Base-by-base conservation (phyloP, 1,140 invertebrate species). In the Brachionus rubens region DNA sequence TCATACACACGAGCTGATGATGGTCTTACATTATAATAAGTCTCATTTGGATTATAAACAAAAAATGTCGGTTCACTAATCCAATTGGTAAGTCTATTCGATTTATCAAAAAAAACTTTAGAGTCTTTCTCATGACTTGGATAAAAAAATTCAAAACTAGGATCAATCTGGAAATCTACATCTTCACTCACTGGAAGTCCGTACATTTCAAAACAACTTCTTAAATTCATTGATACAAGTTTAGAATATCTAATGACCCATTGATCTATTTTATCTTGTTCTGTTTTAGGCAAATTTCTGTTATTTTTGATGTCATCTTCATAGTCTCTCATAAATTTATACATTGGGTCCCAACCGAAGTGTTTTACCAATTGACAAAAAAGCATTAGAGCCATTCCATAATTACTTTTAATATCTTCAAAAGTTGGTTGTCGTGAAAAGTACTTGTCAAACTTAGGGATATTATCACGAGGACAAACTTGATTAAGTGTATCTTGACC, bases 201-300 rank as follows among this genome's bases (percentile, higher is more conserved):
- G 50, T 76, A 79, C 28, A 78, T 78, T 21, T 50, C 50, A 36
- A 70, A 67, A 24, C 77, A 36, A 14, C 77, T 75, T 33, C 40
- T 33, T 24, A 79, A 36, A 54, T 79, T 78, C 26, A 36, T 48
- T 10, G 47, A 30, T 16, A 54, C 47, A 14, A 24, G 26, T 24
- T 75, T 16, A 2, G 78, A 78, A 56, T 77, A 78, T 43, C 46
- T 67, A 9, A 40, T 12, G 14, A 79, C 52, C 78, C 78, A 79
- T 14, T 50, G 19, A 47, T 76, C 67, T 7, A 78, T 77, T 65
- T 79, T 79, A 21, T 79, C 50, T 36, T 79, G 77, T 40, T 79
- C 47, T 19, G 19, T 28, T 59, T 19, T 77, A 10, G 78, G 77
- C 14, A 50, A 68, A 19, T 78, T 52, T 1, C 21, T 36, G 12